Base-by-base conservation (phyloP, 2,797 vertebrate species). In the Furcifer pardalis region DNA sequence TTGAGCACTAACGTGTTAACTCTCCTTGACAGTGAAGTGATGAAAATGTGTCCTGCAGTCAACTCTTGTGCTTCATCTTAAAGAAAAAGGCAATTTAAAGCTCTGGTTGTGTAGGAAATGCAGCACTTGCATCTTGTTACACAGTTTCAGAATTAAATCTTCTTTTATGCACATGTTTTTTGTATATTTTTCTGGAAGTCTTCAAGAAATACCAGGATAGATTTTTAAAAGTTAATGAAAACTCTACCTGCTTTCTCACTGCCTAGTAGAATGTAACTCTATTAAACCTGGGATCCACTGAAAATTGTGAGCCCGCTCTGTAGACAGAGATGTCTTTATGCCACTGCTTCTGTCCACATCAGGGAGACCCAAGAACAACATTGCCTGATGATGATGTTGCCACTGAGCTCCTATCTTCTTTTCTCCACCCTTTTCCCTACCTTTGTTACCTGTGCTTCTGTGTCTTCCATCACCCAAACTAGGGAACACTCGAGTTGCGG, bases 41-140 rank as follows among this genome's bases (percentile, higher is more conserved):
- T 94, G 93, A 93, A 93, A 93, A 90, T 84, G 91, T 91, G 93
- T 92, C 91, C 91, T 91, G 91, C 84, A 92, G 86, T 93, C 90
- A 88, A 66, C 86, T 88, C 32, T 89, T 91, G 86, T 73, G 81
- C 86, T 90, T 90, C 91, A 90, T 89, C 86, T 91, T 88, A 94
- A 91, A 77, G 90, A 91, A 84, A 84, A 92, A 89, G 59, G 84
- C 82, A 73, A 62, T 59, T 69, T 77, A 66, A 25, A 66, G 21
- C 62, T 84, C 42, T 46, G 21, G 2, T 60, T 35, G 60, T 91
- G 87, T 37, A 23, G 68, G 89, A 88, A 92, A 92, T 84, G 89
- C 84, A 87, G 59, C 83, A 76, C 79, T 90, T 81, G 65, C 75
- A 86, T 68, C 84, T 30, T 56, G 79, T 84, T 84, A 10, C 72